Base-by-base conservation (phyloP, 2,888 invertebrate genomes). In the Horisme vitalbata region DNA sequence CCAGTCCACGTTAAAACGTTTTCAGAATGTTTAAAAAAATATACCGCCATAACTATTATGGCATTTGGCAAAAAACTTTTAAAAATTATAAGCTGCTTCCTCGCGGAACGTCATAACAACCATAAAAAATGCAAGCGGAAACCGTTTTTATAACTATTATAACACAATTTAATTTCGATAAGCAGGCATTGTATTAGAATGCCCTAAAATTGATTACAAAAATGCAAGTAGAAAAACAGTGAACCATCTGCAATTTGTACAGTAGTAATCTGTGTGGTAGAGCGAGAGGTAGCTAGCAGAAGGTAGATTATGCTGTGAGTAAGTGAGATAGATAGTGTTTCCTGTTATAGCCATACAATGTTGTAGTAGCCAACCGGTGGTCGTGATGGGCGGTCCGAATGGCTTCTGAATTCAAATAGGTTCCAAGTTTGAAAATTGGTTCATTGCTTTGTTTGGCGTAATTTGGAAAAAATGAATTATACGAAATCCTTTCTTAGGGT, bases 181-280 rank as follows among this genome's bases (percentile, higher is more conserved):
- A 35, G 3, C 0, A n/a, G 2, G 3, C 0, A 21, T 23, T 45
- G 45, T 55, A 63, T 68, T 78, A 78, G 71, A 75, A 69, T 72
- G 64, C 65, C 72, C 74, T 74, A 73, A 78, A 80, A 76, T 63
- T 65, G 48, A 64, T 61, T 65, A 68, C 70, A 61, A 68, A 76
- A 72, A 72, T 67, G 61, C 70, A 76, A 66, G 80, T 83, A 82
- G 82, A 80, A 86, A 83, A 87, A 83, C 76, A 61, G 74, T 78
- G 80, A 82, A 74, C 82, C 76, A 81, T 83, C 71, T 73, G 79
- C 81, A 83, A 83, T 86, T 83, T 83, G 74, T 79, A 65, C 71
- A 66, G 69, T 72, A 67, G 65, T 75, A 75, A 77, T 79, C 78
- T 72, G 71, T 68, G 65, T 37, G 82, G 35, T 57, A 45, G 71